Base-by-base conservation (phyloP, 2,888 invertebrate genomes). In the Clistopyga incitator region DNA sequence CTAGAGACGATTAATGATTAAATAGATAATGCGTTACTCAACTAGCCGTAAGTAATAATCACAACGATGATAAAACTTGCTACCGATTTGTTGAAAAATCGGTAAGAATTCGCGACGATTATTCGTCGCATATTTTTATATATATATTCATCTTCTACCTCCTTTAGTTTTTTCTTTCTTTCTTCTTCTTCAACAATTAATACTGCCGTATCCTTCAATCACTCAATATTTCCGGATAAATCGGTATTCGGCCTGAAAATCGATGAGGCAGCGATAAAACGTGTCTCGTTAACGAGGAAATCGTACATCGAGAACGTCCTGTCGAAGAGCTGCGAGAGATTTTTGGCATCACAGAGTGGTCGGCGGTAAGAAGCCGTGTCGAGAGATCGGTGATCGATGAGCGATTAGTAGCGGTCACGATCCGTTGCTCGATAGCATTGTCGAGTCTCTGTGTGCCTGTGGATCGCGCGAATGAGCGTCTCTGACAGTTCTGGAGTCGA, bases 401-500 rank as follows among this genome's bases (percentile, higher is more conserved):
- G 72, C 84, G 88, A 89, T 72, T 88, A 88, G 86, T 15, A 88
- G 88, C 88, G 92, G 93, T 93, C 93, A 93, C 92, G 92, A 92
- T 82, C 89, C 89, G 86, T 88, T 90, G 82, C 86, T 89, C 70
- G 93, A 90, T 50, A 92, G 84, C 67, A 90, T 86, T 71, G 90
- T 85, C 38, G 91, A 84, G 59, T 93, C 92, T 68, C 92, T 87
- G 72, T 93, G 93, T 13, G 93, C 92, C 83, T 92, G 93, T 0
- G 91, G 92, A 84, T 93, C 93, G 34, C 92, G 90, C 82, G 96
- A 95, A 93, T 97, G 97, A 68, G 96, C 94, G 91, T 97, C 97
- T 84, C 97, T 95, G 87, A 96, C 96, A 85, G 97, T 96, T 87
- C 96, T 95, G 13, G 97, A 97, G 83, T 96, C 95, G 93, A 97